Evolutionary conservation across 2,888 invertebrate species (phyloP), one percentile per base, ranked within the genome.

Genomic region (Coenonympha arcania): DNA sequence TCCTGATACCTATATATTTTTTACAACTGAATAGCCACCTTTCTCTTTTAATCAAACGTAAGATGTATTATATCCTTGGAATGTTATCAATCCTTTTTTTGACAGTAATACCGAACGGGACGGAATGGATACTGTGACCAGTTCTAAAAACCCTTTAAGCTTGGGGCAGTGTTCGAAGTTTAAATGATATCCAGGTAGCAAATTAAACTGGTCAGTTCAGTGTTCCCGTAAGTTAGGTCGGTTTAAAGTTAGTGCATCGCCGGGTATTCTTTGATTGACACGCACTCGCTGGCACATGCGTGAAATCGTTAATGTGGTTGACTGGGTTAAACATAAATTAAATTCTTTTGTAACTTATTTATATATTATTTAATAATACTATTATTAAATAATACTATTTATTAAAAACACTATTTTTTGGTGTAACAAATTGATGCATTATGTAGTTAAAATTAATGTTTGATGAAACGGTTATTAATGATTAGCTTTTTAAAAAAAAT

Each of bases 191-290:
- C 28, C 45, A 43, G 37, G 52, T 49, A n/a, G 24, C 47, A 34
- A 46, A 26, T 47, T 51, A 56, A 50, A 49, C 54, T 64, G 64
- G 62, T 48, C 50, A 39, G 47, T 28, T 46, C 24, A 53, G 47
- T 42, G 39, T 34, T 65, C 61, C 66, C 65, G 53, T 59, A 56
- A 56, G 50, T 64, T 57, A 60, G 59, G 66, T 63, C 54, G 64
- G 62, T 70, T 71, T 16, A 67, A 63, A 73, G 73, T 78, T 75
- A 83, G 82, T 83, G 69, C 73, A 71, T 53, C 64, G 61, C 66
- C 54, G 66, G 62, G 69, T 68, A 67, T 62, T 71, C 71, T 66
- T 68, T 62, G 68, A 67, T 61, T 58, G 64, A 69, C 73, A 72
- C 73, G 73, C 64, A 65, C 62, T 68, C 60, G 53, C 54, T 53